phyloP scores from a whole-genome alignment of 1,140 invertebrate genomes.

The Cepaea nemoralis region DNA sequence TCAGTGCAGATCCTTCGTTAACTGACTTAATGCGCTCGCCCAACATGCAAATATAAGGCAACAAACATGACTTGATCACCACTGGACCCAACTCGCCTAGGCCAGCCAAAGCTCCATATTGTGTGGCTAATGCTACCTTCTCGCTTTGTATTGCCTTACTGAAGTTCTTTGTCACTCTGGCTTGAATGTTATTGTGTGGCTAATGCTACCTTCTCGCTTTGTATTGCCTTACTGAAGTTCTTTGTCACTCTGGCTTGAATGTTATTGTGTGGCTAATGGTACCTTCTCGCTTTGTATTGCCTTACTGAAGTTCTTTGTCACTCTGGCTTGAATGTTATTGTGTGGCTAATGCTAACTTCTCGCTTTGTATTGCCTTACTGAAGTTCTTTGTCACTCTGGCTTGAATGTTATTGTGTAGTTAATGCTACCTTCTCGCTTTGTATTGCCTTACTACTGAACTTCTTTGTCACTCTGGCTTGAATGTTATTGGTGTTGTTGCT shows the following conservation, averaged over 20 bases:
- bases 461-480: conserved; percentile 91
- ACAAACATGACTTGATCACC: conserved; percentile 92
- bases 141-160: conserved; percentile 84
- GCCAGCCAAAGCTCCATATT: conserved; percentile 94
- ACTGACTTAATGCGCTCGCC: conserved; percentile 87
- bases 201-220: conserved; percentile 86
- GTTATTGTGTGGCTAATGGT: conserved; percentile 91
- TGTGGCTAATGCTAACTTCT: conserved; percentile 89
- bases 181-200: conserved; percentile 95
- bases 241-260: conserved; percentile 93
- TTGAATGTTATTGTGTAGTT: conserved; percentile 95
- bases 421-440: no score
- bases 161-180: no score
- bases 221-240: conserved; percentile 82
- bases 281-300: conserved; percentile 87
- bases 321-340: conserved; percentile 94
- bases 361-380: conserved; percentile 82
- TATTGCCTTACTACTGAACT: no score
- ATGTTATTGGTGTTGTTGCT: conserved; percentile 96
- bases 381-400: conserved; percentile 90
- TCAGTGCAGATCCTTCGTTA: conserved; percentile 76
- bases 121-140: conserved; percentile 87
- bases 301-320: conserved; percentile 85
- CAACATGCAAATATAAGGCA: conserved; percentile 87
- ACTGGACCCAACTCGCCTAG: conserved; percentile 88